phyloP scores from a whole-genome alignment of 2,113 vertebrate genomes.

The Pachypanchax playfairii region DNA sequence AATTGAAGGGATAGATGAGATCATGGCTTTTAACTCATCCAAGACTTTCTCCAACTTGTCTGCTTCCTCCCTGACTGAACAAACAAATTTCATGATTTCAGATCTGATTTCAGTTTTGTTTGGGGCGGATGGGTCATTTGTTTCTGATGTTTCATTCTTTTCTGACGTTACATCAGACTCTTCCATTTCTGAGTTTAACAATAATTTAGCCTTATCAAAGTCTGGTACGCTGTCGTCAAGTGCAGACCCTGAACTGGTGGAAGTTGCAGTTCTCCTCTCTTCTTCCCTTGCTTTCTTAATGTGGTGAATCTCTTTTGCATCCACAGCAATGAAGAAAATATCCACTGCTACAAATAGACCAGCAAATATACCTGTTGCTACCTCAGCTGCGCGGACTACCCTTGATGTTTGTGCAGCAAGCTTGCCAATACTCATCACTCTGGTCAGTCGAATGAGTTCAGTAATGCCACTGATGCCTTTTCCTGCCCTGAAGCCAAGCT shows the following conservation, averaged over 20 bases:
- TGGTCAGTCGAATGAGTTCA: constrained; percentile 13
- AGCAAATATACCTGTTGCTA: constrained; percentile 12
- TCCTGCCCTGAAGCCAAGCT: not conserved
- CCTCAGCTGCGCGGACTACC: constrained; percentile 15
- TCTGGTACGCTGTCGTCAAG: too few relatives aligned
- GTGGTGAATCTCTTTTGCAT: constrained; percentile 45
- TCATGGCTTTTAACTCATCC: not conserved
- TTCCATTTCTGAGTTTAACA: not conserved
- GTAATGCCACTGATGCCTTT: constrained; percentile 12
- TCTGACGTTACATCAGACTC: not conserved
- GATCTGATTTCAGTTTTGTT: constrained; percentile 3
- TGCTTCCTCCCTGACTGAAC: constrained; percentile 22
- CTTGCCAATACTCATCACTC: constrained; percentile 2
- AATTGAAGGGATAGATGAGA: not conserved
- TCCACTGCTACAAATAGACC: constrained; percentile 37
- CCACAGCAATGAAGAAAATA: constrained; percentile 41
- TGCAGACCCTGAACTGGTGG: not conserved
- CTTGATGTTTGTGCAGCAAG: constrained; percentile 25
- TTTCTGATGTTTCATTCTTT: not conserved
- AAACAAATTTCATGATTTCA: constrained; percentile 45
- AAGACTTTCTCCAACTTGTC: not conserved
- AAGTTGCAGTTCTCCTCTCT: not conserved
- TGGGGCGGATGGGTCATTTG: not conserved
- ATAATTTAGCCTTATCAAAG: not conserved
- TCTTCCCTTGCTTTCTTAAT: constrained; percentile 25